Base-by-base conservation (phyloP, 2,113 vertebrate species). In the Gobius niger region DNA sequence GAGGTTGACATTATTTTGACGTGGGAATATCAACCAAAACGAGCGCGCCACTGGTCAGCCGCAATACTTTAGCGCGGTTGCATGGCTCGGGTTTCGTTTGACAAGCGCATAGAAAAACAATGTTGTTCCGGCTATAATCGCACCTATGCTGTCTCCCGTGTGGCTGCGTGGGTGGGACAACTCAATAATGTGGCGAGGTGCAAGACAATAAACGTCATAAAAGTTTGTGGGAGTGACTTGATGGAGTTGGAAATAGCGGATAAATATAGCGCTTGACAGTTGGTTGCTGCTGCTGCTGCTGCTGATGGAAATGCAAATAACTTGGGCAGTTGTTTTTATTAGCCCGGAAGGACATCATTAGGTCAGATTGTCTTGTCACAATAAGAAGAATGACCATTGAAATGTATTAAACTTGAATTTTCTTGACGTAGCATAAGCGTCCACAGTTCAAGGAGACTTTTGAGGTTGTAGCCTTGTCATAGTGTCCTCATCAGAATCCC, bases 251-350 rank as follows among this genome's bases (percentile, higher is more conserved):
- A 60, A 60, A 60, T n/a, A 14, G 14, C 7, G 34, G 24, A 34
- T 57, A 57, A 57, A 57, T 57, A 57, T 57, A 57, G 54, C 6
- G 11, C 12, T 34, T 60, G 56, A 60, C 56, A 60, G 34, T 60
- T 54, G 18, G 51, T 9, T 52, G 6, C 15, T 51, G 15, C 50
- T 8, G 50, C 15, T 51, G 47, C 49, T n/a, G 50, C 13, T 7
- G 15, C 51, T 53, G 52, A 9, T 54, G 9, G 24, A 34, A 34
- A 34, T 34, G 24, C 24, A 34, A 34, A 34, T 34, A 34, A 34
- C 24, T 4, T 3, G 24, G 24, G 24, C 24, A 34, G 24, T 34
- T 34, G 24, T 34, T 34, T 34, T 34, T 34, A 34, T 34, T 34
- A 34, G 24, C 24, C 24, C 3, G 24, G 24, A 34, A 34, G 2